Percentiles rank a stretch among this genome's conserved stretches.
phyloP scores from a whole-genome alignment of 2,888 invertebrate species.

The Lepidocyrtoides sp. region DNA sequence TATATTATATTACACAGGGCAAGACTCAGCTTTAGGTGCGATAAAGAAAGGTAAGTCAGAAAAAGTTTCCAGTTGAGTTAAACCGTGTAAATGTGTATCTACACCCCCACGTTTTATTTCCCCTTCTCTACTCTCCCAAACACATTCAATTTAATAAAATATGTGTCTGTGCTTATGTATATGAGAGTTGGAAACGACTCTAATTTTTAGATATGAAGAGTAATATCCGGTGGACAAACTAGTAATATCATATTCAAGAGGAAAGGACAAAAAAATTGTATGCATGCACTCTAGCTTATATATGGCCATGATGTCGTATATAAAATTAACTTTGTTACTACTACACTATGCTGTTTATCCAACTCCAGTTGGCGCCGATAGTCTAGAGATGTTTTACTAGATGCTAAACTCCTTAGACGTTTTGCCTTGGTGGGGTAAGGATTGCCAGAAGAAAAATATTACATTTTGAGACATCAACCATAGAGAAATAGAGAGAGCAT shows the following conservation, averaged over 20 bases:
- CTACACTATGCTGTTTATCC: background rate
- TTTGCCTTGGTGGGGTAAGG: background rate
- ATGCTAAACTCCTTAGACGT: background rate
- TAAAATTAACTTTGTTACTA: slow-evolving; percentile 45
- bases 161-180: background rate
- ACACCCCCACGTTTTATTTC: background rate
- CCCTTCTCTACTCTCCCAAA: background rate
- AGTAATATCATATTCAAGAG: slow-evolving; percentile 27
- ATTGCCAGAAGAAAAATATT: background rate
- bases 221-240: slow-evolving; percentile 77
- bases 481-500: background rate
- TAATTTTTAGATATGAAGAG: slow-evolving; percentile 64
- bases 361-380: background rate
- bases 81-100: background rate
- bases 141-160: background rate
- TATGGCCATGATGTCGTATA: background rate
- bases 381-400: background rate
- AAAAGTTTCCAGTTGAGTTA: background rate
- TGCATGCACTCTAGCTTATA: too few relatives aligned
- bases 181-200: slow-evolving; percentile 24
- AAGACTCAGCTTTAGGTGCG: background rate
- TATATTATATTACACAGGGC: background rate
- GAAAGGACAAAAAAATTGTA: background rate
- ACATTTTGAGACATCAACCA: background rate
- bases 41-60: background rate